Evolutionary conservation across 2,888 invertebrate species (phyloP), one percentile per base, ranked within the genome.

Genomic region (Xestobium rufovillosum): DNA sequence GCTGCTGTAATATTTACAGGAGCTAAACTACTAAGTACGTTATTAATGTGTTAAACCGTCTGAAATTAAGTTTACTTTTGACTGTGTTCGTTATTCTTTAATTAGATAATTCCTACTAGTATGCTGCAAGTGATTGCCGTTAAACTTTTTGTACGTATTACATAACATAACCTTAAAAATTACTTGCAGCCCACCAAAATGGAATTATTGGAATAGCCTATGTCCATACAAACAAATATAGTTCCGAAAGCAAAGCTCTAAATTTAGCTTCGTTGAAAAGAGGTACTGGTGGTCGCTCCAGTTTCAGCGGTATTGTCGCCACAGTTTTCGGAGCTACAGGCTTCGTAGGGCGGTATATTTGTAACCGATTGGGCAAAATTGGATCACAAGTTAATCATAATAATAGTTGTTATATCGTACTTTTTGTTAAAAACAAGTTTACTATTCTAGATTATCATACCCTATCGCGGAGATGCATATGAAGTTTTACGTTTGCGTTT

Each of bases 321-420:
- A 98, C 98, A n/a, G 86, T 98, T 1, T 96, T 97, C 63, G 97
- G 97, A 34, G 78, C 80, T 37, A 81, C 82, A 19, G 97, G 97
- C 2, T 91, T 90, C 57, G 67, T 96, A 1, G 98, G 97, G 0
- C 73, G 80, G 47, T 82, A 84, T 69, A 77, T 97, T 10, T 82
- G 86, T 61, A 95, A 92, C 61, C 80, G 82, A 55, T 70, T 99
- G 36, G 97, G 95, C 53, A 90, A 85, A 67, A 75, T 73, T 48
- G 89, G 91, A 11, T 75, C 81, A 1, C 91, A 91, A 75, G 80
- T 80, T 65, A 51, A 39, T 26, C 16, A 13, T 14, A 17, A 15
- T n/a, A 32, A 26, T 28, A 14, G 10, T 26, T 33, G 2, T 23
- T 14, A 19, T 6, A 10, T 31, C 16, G 14, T 27, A 27, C 14